Conservation (phyloP, 2,797 vertebrate species). For the Buceros bicornis region DNA sequence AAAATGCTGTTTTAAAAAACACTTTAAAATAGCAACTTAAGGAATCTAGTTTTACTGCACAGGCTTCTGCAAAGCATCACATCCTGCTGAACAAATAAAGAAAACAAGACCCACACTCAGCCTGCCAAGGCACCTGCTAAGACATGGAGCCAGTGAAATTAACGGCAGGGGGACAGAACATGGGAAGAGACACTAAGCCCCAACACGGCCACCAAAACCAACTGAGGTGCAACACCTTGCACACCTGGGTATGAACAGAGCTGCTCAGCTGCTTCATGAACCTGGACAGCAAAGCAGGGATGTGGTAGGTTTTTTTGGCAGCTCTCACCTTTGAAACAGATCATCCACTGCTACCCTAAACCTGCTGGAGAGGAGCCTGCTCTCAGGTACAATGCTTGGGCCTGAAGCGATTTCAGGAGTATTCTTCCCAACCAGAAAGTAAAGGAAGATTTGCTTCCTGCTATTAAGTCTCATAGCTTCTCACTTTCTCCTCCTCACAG, state of each 20-base stretch:
- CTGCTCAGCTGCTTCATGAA: neutral
- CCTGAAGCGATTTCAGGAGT: neutral
- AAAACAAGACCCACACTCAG: neutral
- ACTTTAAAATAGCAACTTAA: slow-evolving; percentile 1
- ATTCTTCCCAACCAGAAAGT: neutral
- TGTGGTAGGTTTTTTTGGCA: fast-evolving
- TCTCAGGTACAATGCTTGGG: neutral
- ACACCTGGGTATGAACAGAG: fast-evolving
- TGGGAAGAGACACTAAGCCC: neutral
- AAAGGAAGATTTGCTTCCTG: neutral
- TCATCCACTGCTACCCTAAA: neutral
- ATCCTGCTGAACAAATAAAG: neutral
- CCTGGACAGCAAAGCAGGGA: neutral
- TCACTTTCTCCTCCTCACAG: neutral
- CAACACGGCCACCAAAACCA: fast-evolving
- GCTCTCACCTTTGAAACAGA: neutral
- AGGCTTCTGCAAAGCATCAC: slow-evolving; percentile 45
- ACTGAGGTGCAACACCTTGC: neutral
- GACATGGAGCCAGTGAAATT: neutral
- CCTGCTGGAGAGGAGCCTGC: neutral
- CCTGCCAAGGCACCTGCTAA: neutral
- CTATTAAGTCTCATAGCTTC: neutral
- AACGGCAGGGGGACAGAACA: fast-evolving
- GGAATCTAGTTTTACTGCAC: slow-evolving; percentile 12
- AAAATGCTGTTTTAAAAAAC: slow-evolving; percentile 8